phyloP scores from a whole-genome alignment of 2,113 vertebrate genomes.

The Sus scrofa region DNA sequence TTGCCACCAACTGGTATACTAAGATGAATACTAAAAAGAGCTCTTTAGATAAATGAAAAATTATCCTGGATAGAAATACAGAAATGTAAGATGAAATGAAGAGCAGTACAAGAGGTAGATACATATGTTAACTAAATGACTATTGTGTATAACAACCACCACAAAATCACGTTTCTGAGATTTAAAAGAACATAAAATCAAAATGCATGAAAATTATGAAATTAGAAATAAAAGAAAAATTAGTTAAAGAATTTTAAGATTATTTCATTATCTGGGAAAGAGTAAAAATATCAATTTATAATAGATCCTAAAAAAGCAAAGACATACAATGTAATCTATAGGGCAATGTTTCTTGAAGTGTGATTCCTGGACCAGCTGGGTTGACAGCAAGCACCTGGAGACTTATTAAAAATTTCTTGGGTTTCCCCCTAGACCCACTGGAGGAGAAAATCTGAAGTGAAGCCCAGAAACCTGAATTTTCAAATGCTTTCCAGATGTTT shows the following conservation, averaged over 20 bases:
- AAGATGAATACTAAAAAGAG: background rate
- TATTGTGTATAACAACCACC: background rate
- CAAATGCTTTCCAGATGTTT: background rate
- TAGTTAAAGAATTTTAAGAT: background rate
- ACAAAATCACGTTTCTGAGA: background rate
- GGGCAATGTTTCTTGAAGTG: background rate
- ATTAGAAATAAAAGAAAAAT: background rate
- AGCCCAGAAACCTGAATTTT: background rate
- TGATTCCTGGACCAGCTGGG: background rate
- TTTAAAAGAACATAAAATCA: conserved; percentile 36
- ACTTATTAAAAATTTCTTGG: background rate
- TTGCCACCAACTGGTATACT: background rate
- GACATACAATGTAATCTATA: background rate
- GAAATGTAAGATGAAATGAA: background rate
- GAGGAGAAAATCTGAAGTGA: background rate
- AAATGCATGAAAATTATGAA: conserved; percentile 18
- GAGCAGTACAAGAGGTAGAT: background rate
- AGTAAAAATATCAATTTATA: background rate
- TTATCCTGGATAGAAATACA: background rate
- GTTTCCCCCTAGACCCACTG: background rate
- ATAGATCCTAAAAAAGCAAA: background rate
- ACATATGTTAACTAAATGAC: background rate
- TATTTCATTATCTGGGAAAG: conserved; percentile 16
- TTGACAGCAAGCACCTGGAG: background rate
- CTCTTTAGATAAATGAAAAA: background rate